phyloP scores from a whole-genome alignment of 2,113 vertebrate species.

The Pteronura brasiliensis region DNA sequence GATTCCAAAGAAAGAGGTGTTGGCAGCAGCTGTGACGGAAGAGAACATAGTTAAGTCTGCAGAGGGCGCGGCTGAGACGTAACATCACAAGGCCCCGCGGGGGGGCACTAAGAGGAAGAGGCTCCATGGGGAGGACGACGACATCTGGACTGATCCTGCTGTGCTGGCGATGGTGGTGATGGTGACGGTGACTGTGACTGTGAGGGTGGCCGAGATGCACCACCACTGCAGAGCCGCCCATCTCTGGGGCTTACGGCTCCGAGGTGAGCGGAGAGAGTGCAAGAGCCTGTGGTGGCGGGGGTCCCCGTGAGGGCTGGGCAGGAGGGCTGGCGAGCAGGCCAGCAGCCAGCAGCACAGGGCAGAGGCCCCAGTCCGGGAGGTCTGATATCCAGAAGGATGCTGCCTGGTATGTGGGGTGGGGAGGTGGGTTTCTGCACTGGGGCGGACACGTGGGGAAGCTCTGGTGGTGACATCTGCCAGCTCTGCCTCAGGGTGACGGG shows the following conservation, averaged over 20 bases:
- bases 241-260: not conserved
- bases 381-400: accelerated
- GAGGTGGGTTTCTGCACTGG: not conserved
- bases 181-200: accelerated
- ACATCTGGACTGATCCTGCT: not conserved
- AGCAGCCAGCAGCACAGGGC: not conserved
- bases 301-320: accelerated
- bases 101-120: accelerated
- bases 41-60: not conserved
- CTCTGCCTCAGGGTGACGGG: accelerated
- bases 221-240: accelerated
- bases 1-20: slow-evolving; percentile 39
- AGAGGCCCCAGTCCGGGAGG: accelerated
- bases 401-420: not conserved
- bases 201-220: not conserved
- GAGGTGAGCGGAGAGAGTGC: not conserved
- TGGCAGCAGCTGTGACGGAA: slow-evolving; percentile 35
- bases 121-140: not conserved
- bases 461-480: accelerated
- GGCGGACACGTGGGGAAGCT: accelerated
- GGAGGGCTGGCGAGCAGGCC: not conserved
- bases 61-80: slow-evolving; percentile 30
- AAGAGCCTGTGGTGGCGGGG: not conserved
- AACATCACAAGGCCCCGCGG: not conserved
- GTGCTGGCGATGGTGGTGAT: accelerated